Conservation (phyloP, 1,140 invertebrate species). For the Meloidogyne hapla region DNA sequence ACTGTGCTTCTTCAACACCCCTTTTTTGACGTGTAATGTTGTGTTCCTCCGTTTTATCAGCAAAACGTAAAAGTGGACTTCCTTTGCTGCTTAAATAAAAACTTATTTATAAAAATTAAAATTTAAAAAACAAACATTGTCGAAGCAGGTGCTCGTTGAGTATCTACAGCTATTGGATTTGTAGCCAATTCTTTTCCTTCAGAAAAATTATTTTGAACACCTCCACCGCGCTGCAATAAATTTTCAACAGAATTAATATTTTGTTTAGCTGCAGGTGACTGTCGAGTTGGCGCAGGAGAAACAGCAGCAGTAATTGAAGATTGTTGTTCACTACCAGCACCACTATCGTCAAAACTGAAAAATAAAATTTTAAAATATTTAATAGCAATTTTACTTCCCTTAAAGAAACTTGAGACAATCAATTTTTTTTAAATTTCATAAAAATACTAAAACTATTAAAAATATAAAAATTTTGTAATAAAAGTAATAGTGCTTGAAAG, state of each 20-base stretch:
- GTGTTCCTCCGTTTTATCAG: not conserved
- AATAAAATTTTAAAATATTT: not conserved
- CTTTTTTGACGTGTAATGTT: not conserved
- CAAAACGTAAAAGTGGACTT: not conserved
- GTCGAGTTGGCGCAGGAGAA: not conserved
- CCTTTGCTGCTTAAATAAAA: not conserved
- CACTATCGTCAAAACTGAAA: not conserved
- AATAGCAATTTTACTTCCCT: not conserved
- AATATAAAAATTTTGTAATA: not conserved
- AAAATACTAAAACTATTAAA: not conserved
- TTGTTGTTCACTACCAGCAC: slow-evolving; percentile 2
- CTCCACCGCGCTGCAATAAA: not conserved
- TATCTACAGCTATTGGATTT: not conserved
- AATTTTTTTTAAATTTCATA: not conserved
- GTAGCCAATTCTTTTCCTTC: not conserved
- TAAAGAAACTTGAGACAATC: not conserved
- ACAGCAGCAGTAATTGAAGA: not conserved
- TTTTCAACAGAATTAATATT: too few relatives aligned
- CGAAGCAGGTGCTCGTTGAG: not conserved
- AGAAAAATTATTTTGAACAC: not conserved
- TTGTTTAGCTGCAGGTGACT: not conserved
- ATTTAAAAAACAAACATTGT: not conserved
- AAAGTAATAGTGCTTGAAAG: not conserved
- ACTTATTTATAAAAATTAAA: not conserved
- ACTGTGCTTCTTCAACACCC: not conserved